Conservation (phyloP, 2,113 vertebrate genomes). For the Heliornis fulica region DNA sequence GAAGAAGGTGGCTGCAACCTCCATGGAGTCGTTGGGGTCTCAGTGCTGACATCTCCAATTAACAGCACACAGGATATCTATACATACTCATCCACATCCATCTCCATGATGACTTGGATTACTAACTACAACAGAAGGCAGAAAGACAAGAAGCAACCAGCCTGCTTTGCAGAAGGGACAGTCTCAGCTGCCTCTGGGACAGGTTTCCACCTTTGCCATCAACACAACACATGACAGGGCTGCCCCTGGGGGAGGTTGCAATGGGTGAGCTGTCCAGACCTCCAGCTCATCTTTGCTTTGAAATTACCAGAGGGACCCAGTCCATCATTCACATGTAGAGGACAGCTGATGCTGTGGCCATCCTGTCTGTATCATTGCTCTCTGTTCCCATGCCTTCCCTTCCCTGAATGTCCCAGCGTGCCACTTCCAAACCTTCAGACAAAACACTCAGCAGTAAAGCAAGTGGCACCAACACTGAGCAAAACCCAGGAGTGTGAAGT, state of each 20-base stretch:
- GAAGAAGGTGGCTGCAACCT: not conserved
- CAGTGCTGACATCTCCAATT: too few species aligned
- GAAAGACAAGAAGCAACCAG: not conserved
- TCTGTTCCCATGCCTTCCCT: not conserved
- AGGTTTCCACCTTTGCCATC: not conserved
- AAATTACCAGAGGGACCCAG: not conserved
- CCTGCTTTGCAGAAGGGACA: not conserved
- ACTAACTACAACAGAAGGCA: not conserved
- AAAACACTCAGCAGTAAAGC: not conserved
- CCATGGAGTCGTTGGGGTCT: not conserved
- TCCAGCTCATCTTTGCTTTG: not conserved
- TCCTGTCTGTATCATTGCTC: not conserved
- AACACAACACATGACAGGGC: not conserved
- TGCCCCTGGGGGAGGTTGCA: accelerated
- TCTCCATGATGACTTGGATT: accelerated
- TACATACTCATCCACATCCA: accelerated
- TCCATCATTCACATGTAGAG: not conserved
- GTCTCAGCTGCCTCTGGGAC: not conserved
- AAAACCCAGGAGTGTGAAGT: not conserved
- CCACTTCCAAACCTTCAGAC: not conserved
- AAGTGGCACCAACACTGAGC: not conserved
- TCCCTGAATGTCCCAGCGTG: not conserved
- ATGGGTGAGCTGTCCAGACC: not conserved
- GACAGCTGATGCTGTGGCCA: not conserved
- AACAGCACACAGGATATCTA: not conserved